Evolutionary conservation across 2,888 invertebrate species (phyloP), one percentile per base, ranked within the genome.

Genomic region (Trachelus troglodyta): DNA sequence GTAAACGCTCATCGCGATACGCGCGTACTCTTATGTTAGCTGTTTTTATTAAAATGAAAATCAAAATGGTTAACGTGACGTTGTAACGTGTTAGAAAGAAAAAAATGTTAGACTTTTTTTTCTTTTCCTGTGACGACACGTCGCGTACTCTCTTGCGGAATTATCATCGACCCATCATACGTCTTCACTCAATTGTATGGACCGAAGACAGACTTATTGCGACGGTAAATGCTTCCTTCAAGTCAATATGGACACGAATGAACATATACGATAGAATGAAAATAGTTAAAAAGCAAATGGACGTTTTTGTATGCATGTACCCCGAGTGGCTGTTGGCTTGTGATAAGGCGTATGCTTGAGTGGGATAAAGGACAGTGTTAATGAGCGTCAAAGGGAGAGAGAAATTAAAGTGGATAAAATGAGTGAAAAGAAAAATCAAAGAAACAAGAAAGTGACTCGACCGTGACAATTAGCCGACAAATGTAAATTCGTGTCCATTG

Each of bases 41-140:
- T 40, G 40, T 40, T 40, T 15, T 40, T 15, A 6, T 15, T 40
- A 15, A 15, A 40, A 15, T 40, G 40, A 40, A 15, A 40, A 40
- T 15, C 40, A 40, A 40, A 40, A 40, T 15, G 37, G 37, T 15
- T 15, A 4, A 37, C 37, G 37, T 37, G 37, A 40, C 40, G 40
- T 40, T 40, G 40, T 40, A 15, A 2, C 40, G 40, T 6, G 40
- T 15, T 40, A 40, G 0, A 40, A 15, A 12, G 35, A 40, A 40
- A 40, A 40, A 40, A 40, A 6, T 2, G 15, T 2, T 15, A 6
- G 2, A 4, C 12, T 12, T 12, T 37, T 37, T 37, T 37, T 37
- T 37, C 37, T 37, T 37, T 15, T 40, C 15, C 15, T 40, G 88
- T 86, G 85, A 87, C 87, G 86, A 84, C 87, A 87, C 90, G 87